Conservation (phyloP, 1,140 invertebrate species). For the Pentalonia nigronervosa region DNA sequence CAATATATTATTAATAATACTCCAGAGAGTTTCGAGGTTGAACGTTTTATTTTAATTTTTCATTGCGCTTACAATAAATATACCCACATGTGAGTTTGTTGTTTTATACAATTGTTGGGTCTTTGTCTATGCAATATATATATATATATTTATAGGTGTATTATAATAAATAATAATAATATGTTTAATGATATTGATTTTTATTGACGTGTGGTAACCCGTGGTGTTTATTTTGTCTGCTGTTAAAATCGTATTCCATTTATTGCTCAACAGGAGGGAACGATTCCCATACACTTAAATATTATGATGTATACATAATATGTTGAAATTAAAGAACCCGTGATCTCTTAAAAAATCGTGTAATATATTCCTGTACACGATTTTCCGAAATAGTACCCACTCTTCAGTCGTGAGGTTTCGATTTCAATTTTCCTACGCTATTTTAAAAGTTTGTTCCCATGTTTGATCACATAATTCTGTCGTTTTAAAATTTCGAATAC, state of each 20-base stretch:
- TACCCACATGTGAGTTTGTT: constrained; percentile 7
- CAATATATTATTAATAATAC: not conserved
- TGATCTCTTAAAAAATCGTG: not conserved
- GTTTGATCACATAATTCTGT: not conserved
- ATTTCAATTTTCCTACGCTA: not conserved
- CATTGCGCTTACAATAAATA: not conserved
- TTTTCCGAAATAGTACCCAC: not conserved
- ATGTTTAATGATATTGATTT: constrained; percentile 19
- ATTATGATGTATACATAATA: not conserved
- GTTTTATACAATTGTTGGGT: not conserved
- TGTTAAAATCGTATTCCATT: not conserved
- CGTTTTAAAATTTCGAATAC: not conserved
- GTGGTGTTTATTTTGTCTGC: not conserved
- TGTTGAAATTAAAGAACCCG: not conserved
- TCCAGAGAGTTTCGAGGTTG: constrained; percentile 4
- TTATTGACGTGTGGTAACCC: constrained; percentile 1
- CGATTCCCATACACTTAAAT: not conserved
- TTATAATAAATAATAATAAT: not conserved
- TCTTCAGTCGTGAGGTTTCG: not conserved
- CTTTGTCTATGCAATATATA: not conserved
- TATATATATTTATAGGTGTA: not conserved
- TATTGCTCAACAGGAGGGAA: not conserved
- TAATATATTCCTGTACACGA: not conserved
- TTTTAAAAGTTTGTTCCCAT: not conserved
- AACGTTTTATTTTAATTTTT: constrained; percentile 2